Percentiles rank a stretch among this genome's conserved stretches.
phyloP scores from a whole-genome alignment of 2,797 vertebrate species.

The Liparis tanakae region DNA sequence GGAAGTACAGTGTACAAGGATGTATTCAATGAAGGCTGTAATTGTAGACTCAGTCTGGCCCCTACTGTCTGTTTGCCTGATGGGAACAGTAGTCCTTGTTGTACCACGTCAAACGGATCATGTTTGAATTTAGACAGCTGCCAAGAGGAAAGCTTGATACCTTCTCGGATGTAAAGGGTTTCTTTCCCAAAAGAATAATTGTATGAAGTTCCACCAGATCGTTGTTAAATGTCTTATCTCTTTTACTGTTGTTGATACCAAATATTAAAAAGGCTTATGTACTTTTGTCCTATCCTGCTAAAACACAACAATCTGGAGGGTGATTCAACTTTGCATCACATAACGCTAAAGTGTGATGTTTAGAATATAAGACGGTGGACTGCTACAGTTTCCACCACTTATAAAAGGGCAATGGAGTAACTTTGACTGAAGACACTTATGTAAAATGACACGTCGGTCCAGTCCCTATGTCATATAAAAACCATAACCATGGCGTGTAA shows the following conservation, averaged over 20 bases:
- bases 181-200: neutral
- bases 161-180: slow-evolving; percentile 11
- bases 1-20: neutral
- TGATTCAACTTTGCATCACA: slow-evolving; percentile 1
- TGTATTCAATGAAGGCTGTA: slow-evolving; percentile 17
- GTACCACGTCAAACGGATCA: slow-evolving; percentile 27
- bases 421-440: slow-evolving; percentile 24
- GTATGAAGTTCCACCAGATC: slow-evolving; percentile 1
- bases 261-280: neutral
- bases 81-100: slow-evolving; percentile 34
- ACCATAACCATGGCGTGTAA: slow-evolving; percentile 15
- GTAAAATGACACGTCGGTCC: slow-evolving; percentile 28
- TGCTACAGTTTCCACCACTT: slow-evolving; percentile 13
- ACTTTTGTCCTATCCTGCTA: slow-evolving; percentile 3
- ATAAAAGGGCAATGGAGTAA: slow-evolving; percentile 23
- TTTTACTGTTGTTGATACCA: neutral
- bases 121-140: slow-evolving; percentile 36
- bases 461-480: slow-evolving; percentile 23
- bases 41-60: slow-evolving; percentile 61
- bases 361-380: neutral
- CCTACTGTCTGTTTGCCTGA: slow-evolving; percentile 28
- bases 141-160: slow-evolving; percentile 24
- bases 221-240: neutral
- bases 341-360: slow-evolving; percentile 10
- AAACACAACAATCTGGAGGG: slow-evolving; percentile 1